These are phyloP conservation scores for Chiridota heheva DNA, from an alignment of 35 echinoderm and acorn worm genomes.

Conservation along the genomic window DNA sequence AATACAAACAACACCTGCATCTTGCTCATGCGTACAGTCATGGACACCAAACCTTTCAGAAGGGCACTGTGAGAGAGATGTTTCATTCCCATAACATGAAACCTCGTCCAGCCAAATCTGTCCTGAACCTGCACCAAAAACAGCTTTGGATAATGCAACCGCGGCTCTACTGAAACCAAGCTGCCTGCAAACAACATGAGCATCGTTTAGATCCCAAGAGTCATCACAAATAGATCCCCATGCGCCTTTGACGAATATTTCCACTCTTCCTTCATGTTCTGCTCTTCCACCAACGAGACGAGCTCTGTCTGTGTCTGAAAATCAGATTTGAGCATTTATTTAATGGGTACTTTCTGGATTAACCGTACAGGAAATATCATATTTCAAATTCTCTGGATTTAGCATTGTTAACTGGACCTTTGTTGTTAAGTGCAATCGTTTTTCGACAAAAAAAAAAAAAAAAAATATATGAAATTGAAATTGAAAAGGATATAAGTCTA, in stretches of 20 bases:
- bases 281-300: too few relatives aligned
- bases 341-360: too few relatives aligned
- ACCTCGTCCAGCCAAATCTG: slow-evolving; percentile 12
- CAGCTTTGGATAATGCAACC: not conserved
- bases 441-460: too few relatives aligned
- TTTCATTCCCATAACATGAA: not conserved
- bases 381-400: too few relatives aligned
- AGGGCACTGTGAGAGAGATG: not conserved
- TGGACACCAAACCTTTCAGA: not conserved
- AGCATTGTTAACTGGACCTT: too few relatives aligned
- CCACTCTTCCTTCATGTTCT: slow-evolving; percentile 64
- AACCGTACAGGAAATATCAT: too few relatives aligned
- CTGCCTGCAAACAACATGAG: slow-evolving; percentile 37
- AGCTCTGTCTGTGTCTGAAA: too few relatives aligned
- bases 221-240: slow-evolving; percentile 64
- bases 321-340: too few relatives aligned
- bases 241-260: slow-evolving; percentile 18
- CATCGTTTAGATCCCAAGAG: slow-evolving; percentile 18
- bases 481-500: too few relatives aligned
- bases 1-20: slow-evolving; percentile 22
- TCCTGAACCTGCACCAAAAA: slow-evolving; percentile 1
- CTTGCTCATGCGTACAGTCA: slow-evolving; percentile 1
- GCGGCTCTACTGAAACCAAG: slow-evolving; percentile 7
- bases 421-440: too few relatives aligned
- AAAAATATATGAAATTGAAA: too few relatives aligned